Conservation (phyloP, 1,140 invertebrate genomes). For the Globodera rostochiensis region DNA sequence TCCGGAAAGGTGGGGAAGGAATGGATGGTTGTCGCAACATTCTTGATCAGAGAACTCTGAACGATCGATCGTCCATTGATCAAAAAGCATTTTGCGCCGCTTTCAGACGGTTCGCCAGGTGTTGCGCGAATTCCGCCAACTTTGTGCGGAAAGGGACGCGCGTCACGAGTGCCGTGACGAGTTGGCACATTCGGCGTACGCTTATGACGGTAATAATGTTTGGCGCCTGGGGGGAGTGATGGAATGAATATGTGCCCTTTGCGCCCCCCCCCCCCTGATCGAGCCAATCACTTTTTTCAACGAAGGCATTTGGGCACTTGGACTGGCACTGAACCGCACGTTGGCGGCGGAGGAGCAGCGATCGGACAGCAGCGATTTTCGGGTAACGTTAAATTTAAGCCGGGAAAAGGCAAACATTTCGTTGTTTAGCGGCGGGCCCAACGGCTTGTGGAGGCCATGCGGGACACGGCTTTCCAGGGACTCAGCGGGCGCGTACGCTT, state of each 20-base stretch:
- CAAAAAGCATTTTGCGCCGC: neutral
- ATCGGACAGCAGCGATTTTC: neutral
- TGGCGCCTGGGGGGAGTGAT: neutral
- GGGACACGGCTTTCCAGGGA: slow-evolving; percentile 55
- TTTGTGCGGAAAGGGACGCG: slow-evolving; percentile 26
- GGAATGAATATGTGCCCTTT: neutral
- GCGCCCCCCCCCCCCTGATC: slow-evolving; percentile 1
- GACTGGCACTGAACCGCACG: slow-evolving; percentile 51
- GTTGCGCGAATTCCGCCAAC: slow-evolving; percentile 41
- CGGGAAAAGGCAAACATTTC: neutral
- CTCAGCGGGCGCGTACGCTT: slow-evolving; percentile 82
- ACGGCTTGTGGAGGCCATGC: slow-evolving; percentile 40
- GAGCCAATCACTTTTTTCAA: neutral
- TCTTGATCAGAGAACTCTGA: neutral
- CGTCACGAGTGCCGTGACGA: slow-evolving; percentile 25
- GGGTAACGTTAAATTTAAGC: neutral
- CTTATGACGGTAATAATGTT: slow-evolving; percentile 60
- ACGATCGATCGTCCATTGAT: too few species aligned
- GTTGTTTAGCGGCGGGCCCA: slow-evolving; percentile 3
- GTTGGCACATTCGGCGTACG: slow-evolving; percentile 54
- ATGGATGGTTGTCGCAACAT: neutral
- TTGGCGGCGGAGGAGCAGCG: slow-evolving; percentile 15
- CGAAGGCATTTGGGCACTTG: slow-evolving; percentile 48
- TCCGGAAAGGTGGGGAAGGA: slow-evolving; percentile 30
- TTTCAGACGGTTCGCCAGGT: slow-evolving; percentile 46